Conservation (phyloP, 1,140 invertebrate species). For the Metopolophium dirhodum region DNA sequence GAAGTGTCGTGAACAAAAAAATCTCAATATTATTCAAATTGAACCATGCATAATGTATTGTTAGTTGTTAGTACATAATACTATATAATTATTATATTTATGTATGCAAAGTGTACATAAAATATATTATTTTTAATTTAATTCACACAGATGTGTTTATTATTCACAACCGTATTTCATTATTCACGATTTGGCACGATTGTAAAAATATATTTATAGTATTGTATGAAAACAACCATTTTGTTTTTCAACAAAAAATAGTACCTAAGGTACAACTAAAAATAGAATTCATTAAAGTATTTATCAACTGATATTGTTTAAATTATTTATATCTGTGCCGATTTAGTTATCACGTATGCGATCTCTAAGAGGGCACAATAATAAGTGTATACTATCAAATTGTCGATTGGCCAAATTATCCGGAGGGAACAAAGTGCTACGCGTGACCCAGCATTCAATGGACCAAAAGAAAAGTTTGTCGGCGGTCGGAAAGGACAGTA, state of each 20-base stretch:
- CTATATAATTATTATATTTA: no score
- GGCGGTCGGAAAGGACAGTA: neutral
- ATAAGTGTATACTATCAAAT: neutral
- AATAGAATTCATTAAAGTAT: neutral
- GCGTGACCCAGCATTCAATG: neutral
- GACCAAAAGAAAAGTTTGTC: neutral
- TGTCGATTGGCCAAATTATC: neutral
- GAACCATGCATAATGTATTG: no score
- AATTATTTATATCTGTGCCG: neutral
- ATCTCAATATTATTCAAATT: neutral
- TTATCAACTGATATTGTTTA: neutral
- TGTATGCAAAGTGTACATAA: no score
- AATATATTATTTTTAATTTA: no score
- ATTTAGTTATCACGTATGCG: neutral
- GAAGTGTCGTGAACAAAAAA: neutral
- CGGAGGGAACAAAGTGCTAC: neutral
- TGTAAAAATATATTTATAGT: no score
- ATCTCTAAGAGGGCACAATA: neutral
- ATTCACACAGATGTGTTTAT: no score
- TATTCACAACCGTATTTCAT: no score
- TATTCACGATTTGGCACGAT: no score
- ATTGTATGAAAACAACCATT: neutral
- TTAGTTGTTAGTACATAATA: no score
- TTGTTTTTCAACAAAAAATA: neutral
- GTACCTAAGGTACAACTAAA: neutral